Evolutionary conservation across 2,113 vertebrate species (phyloP).

Genomic region (Cairina moschata): DNA sequence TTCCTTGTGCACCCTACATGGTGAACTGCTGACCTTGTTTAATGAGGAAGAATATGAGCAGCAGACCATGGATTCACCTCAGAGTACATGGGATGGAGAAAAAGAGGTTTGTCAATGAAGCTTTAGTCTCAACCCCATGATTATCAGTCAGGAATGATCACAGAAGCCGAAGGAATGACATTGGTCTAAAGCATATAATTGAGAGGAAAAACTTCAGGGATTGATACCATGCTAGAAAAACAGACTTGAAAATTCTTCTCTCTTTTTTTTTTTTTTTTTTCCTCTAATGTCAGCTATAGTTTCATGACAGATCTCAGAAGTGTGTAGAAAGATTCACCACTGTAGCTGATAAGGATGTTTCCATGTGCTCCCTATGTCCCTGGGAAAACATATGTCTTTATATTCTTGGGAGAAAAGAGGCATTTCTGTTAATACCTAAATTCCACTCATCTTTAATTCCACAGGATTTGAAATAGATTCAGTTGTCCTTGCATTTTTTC

Average conservation of each 20-base stretch:
- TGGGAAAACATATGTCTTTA: background rate
- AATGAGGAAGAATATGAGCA: background rate
- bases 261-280: background rate
- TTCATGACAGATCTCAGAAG: background rate
- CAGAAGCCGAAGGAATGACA: background rate
- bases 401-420: rapidly evolving
- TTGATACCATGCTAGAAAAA: background rate
- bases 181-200: background rate
- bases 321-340: rapidly evolving
- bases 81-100: background rate
- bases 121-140: background rate
- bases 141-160: rapidly evolving
- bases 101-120: background rate
- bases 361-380: rapidly evolving
- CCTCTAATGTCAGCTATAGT: background rate
- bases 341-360: background rate
- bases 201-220: background rate
- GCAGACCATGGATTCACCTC: background rate
- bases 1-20: background rate
- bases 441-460: background rate
- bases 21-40: background rate
- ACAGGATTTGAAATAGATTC: background rate
- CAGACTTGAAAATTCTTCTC: background rate
- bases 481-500: background rate
- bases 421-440: background rate